Base-by-base conservation (phyloP, 2,113 vertebrate genomes). In the Drymodes brunneopygia region DNA sequence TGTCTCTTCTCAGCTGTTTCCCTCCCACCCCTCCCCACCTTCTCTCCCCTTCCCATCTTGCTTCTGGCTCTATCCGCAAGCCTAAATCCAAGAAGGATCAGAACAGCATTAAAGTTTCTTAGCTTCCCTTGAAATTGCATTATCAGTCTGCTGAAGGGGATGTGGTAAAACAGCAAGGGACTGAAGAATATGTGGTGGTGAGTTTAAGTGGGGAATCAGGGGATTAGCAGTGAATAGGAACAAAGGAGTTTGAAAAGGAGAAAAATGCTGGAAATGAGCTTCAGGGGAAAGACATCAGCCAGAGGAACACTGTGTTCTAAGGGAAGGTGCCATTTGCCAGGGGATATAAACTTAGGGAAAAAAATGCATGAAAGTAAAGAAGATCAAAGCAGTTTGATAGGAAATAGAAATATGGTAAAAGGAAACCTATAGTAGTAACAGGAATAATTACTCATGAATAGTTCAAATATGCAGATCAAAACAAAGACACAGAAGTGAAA, bases 91-190 rank as follows among this genome's bases (percentile, higher is more conserved):
- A 56, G 78, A 90, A 92, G 45, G 80, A 88, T 80, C 48, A 81
- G 60, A 90, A 61, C 11, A 45, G 81, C 72, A 86, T 73, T 82
- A 62, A 83, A 72, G 81, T 96, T 93, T 77, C 69, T 91, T 82
- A 85, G 74, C 64, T 92, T 92, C 75, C 33, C 57, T 93, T 90
- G 81, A 86, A 95, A 94, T 66, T 88, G 72, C 70, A 47, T 83
- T 90, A 72, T 83, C 64, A 19, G 20, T 71, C 53, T 92, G 66
- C 82, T 71, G 73, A 94, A 81, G 73, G 81, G 44, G 35, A 88
- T 93, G 67, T 90, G 58, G 53, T 81, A 75, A 94, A 90, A 58
- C 74, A 88, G 81, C 81, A 86, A 81, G 88, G 29, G 42, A 82
- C 67, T 58, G 67, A 73, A 93, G 81, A 90, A 69, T 80, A 82